Base-by-base conservation (phyloP, 2,888 invertebrate genomes). In the Sipha maydis region DNA sequence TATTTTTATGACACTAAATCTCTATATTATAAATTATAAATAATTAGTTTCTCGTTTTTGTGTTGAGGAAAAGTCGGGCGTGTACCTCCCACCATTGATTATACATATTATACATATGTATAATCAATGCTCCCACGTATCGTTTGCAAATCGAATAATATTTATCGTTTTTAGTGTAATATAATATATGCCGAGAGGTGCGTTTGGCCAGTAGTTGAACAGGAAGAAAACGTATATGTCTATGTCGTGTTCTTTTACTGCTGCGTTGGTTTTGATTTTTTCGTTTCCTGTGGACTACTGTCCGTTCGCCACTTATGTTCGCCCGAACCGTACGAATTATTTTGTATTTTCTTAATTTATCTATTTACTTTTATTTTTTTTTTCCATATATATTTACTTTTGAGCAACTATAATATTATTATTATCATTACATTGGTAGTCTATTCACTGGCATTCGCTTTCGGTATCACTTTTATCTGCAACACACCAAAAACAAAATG, bases 401-500 rank as follows among this genome's bases (percentile, higher is more conserved):
- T 88, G 88, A 88, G 88, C 88, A 88, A 88, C 88, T 88, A 76
- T 48, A 75, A 76, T 48, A 75, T 82, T 86, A 61, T 56, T 28
- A 25, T 61, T 61, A 79, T 56, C 25, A 34, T 79, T 79, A 48
- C 19, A 56, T 71, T 75, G 21, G 38, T 88, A 88, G 88, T 88
- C 88, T 88, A 34, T 88, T 95, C 95, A 97, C 94, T 97, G 97
- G 93, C 96, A 97, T 94, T 97, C 97, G 93, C 97, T 97, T 94
- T 97, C 97, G 93, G 96, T 97, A 95, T 97, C 97, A 93, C 96
- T 97, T 94, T 97, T 97, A 94, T 97, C 97, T 97, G 94, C 90
- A 94, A 95, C 90, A 89, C 82, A 88, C 78, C 54, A 67, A 5
- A 54, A 61, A n/a, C 75, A 25, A 28, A 48, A 14, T 48, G 2